phyloP scores from a whole-genome alignment of 30 jellyfish, hydroid and myxozoan genomes.

The Phacellophora camtschatica region DNA sequence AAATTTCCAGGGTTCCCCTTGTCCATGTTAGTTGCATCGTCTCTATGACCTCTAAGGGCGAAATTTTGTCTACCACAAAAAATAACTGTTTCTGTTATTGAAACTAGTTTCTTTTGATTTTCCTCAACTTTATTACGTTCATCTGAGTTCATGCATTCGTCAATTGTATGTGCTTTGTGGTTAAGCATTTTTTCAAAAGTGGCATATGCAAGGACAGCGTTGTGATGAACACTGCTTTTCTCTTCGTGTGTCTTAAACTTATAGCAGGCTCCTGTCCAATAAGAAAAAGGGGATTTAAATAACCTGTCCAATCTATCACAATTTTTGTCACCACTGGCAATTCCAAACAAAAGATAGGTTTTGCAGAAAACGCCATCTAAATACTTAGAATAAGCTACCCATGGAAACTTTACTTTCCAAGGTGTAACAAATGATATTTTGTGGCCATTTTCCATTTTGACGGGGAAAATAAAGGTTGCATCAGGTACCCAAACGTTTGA shows the following conservation, averaged over 20 bases:
- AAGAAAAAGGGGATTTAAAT: not conserved
- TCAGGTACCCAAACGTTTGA: slow-evolving; percentile 6
- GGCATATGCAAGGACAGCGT: not conserved
- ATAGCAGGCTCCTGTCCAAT: not conserved
- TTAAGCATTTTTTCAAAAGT: not conserved
- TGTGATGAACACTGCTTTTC: not conserved
- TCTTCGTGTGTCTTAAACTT: not conserved
- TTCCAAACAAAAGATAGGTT: slow-evolving; percentile 32
- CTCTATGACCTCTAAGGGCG: slow-evolving; percentile 19
- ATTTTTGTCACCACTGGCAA: not conserved
- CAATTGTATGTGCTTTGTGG: not conserved
- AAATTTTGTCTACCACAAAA: slow-evolving; percentile 37
- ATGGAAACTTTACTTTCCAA: slow-evolving; percentile 4
- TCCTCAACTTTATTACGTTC: not conserved
- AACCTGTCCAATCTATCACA: not conserved
- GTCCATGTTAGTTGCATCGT: not conserved
- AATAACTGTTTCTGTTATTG: slow-evolving; percentile 35
- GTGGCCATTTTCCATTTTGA: not conserved
- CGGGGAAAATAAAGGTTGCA: not conserved
- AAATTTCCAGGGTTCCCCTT: not conserved
- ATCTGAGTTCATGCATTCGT: not conserved
- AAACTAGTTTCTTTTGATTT: not conserved
- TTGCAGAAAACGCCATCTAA: slow-evolving; percentile 39
- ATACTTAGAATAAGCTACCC: slow-evolving; percentile 22
- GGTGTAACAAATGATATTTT: not conserved